Evolutionary conservation across 2,113 vertebrate species (phyloP), one percentile per base, ranked within the genome.

Genomic region (Daphoenositta chrysoptera): DNA sequence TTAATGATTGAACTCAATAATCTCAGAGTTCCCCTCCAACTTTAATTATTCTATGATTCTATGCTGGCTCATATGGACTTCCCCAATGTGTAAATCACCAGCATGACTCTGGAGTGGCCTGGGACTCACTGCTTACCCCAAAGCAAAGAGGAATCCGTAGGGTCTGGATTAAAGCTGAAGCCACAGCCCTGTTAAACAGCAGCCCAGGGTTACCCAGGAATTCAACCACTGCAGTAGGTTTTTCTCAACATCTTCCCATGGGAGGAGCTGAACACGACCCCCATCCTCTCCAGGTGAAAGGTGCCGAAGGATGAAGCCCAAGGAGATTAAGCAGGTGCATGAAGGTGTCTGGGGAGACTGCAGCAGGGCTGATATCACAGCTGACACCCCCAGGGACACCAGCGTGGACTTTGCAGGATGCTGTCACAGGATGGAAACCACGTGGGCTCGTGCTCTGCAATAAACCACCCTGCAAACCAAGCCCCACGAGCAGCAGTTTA

Each of bases 281-380:
- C 23, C 92, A 57, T 31, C 6, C 17, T 15, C 33, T 80, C 3
- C 23, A 51, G 57, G 40, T 51, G 48, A 60, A 79, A 58, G 27
- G 40, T 35, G 51, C 13, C 78, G 47, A 45, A 56, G 69, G 45
- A 35, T 54, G 63, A 53, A 90, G 27, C 31, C 33, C 5, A 15
- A 61, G 48, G 53, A 76, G 47, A 24, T 26, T 3, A 30, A 63
- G 31, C 6, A 11, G 73, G 33, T 45, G 48, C 27, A 15, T 26
- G 21, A 27, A 79, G 48, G 10, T 39, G 30, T 37, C n/a, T 2
- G 17, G 15, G 60, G 31, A 79, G 39, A 10, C 21, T 56, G 61
- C n/a, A 75, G 85, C 40, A 54, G 0, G 0, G 50, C 40, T 90
- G 35, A n/a, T 0, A 0, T 39, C 81, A 58, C 56, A 68, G 26